Conservation (phyloP, 2,113 vertebrate species). For the Solea senegalensis region DNA sequence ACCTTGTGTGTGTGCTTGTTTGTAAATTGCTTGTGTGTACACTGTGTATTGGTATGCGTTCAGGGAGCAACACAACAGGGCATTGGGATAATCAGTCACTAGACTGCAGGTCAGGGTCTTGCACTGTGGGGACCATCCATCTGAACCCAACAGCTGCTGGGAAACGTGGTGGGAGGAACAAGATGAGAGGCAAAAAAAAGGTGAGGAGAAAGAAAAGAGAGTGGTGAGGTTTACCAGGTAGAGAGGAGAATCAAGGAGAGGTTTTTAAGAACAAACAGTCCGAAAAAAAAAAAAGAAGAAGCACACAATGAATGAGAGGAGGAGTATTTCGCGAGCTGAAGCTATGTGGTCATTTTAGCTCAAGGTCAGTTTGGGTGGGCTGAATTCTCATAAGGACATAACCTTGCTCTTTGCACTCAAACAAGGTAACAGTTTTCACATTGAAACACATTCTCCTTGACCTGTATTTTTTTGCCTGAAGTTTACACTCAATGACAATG, state of each 20-base stretch:
- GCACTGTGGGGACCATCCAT: conserved; percentile 73
- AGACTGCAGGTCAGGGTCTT: conserved; percentile 72
- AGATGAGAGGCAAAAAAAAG: conserved; percentile 43
- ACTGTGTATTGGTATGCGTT: conserved; percentile 46
- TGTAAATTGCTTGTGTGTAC: conserved; percentile 18
- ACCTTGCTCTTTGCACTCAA: conserved; percentile 42
- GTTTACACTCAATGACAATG: not conserved
- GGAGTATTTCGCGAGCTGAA: conserved; percentile 21
- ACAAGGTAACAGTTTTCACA: conserved; percentile 31
- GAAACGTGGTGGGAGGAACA: conserved; percentile 55
- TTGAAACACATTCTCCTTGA: conserved; percentile 37
- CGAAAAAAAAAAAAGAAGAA: conserved; percentile 24
- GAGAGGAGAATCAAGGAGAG: conserved; percentile 63
- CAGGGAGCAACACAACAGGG: conserved; percentile 58
- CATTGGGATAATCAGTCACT: conserved; percentile 78
- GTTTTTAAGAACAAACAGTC: not conserved
- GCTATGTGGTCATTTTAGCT: conserved; percentile 29
- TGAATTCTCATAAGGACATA: conserved; percentile 44
- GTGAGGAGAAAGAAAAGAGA: not conserved
- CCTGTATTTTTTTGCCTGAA: not conserved
- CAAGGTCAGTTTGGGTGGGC: conserved; percentile 49
- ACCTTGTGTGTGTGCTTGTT: conserved; percentile 47
- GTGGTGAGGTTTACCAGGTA: conserved; percentile 31
- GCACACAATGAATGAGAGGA: conserved; percentile 18
- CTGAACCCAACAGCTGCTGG: conserved; percentile 75